Evolutionary conservation across 2,113 vertebrate genomes (phyloP), one percentile per base, ranked within the genome.

Genomic region (Chiloscyllium plagiosum): DNA sequence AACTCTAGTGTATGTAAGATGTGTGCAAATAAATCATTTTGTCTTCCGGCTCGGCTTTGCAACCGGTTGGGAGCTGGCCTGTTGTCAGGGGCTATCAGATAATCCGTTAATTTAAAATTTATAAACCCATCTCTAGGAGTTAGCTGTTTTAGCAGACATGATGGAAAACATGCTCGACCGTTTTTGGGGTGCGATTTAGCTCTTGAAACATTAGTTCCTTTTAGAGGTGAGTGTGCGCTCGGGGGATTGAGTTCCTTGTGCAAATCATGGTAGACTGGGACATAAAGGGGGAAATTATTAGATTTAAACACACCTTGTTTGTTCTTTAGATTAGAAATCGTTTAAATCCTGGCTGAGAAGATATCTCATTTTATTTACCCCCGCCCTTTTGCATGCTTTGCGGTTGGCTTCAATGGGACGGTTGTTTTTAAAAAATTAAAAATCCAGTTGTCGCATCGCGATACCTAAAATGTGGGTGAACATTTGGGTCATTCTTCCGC

Each of bases 281-380:
- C 24, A 29, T 76, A 29, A 4, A 15, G 56, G 17, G 70, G 78
- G 1, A 12, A 69, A 52, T 89, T 94, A 65, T 93, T 96, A 96
- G 95, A 94, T 97, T 96, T 68, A 80, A 95, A 96, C 19, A 22
- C 96, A 96, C 97, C 96, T 96, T 96, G 97, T 97, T 97, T 97
- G 96, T 97, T 96, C 96, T 96, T 47, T 70, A 1, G 66, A 83
- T 96, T 96, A 4, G 29, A 90, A 65, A 61, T 33, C 52, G 52
- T 13, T 61, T 90, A n/a, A 61, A 90, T 29, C 96, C 69, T 94
- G 83, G 47, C 13, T 47, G 52, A 50, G 47, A 22, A 56, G 19
- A 37, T 72, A 47, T 20, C 50, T 66, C 83, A 37, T 17, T 37
- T 5, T 12, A 33, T 96, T 78, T 96, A 65, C n/a, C 86, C 92